Evolutionary conservation across 2,113 vertebrate species (phyloP).

Genomic region (Caracal caracal): DNA sequence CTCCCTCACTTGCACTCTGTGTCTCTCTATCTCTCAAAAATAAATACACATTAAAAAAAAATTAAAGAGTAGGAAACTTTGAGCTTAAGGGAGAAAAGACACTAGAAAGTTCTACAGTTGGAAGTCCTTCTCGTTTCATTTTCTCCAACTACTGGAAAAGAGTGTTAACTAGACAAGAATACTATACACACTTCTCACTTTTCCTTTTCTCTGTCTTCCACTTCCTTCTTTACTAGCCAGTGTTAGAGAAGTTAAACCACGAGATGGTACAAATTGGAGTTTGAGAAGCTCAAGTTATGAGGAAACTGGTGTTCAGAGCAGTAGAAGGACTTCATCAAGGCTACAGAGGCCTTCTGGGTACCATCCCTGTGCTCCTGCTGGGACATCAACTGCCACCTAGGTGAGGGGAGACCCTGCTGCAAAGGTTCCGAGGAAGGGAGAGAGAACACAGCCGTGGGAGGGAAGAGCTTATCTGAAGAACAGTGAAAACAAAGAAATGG

Average conservation of each 20-base stretch:
- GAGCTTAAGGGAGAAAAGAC: not conserved
- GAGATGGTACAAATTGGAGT: not conserved
- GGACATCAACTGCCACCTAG: not conserved
- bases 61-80: not conserved
- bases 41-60: too few species aligned
- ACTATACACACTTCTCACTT: not conserved
- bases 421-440: not conserved
- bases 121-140: not conserved
- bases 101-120: not conserved
- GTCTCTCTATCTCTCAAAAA: too few species aligned
- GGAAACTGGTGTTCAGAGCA: not conserved
- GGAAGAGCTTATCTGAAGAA: not conserved
- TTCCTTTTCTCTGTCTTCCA: not conserved
- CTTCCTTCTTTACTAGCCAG: not conserved
- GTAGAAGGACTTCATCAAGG: not conserved
- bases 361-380: not conserved
- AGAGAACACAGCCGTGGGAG: not conserved
- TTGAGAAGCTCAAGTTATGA: not conserved
- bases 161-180: not conserved
- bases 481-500: not conserved
- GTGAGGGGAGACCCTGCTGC: not conserved
- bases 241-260: not conserved
- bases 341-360: not conserved
- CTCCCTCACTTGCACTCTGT: too few species aligned
- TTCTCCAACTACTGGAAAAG: not conserved